Evolutionary conservation across 2,888 invertebrate species (phyloP), one percentile per base, ranked within the genome.

Genomic region (Drosophila paranaensis): DNA sequence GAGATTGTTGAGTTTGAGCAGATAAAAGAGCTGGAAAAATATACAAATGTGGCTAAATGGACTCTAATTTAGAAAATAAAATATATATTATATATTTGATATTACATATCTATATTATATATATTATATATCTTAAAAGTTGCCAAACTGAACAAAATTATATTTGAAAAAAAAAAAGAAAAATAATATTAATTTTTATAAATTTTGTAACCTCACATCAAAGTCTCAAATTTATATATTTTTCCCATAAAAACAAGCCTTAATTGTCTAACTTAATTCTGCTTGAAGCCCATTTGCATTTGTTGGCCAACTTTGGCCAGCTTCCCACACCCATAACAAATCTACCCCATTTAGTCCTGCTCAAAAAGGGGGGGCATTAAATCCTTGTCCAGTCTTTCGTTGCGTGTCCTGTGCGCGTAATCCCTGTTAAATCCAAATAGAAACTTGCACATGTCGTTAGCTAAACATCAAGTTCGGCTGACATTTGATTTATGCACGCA

Each of bases 391-490:
- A 63, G 73, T 46, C 25, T 37, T 25, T 14, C 20, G 35, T 57
- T 30, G 30, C 54, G 60, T 45, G 56, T 64, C 54, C 74, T 27
- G 74, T 43, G 25, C 66, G 61, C 60, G 60, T 79, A 77, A 77
- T 77, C 77, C 75, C 30, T 75, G 60, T 51, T 77, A 79, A 79
- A 67, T 79, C 77, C 79, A 71, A 79, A 77, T 79, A 75, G 77
- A 77, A 77, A 77, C 77, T 74, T 79, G 71, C 75, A 79, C 77
- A 77, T 79, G 79, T 77, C 77, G 62, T 80, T 76, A 79, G 80
- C 64, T 63, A 57, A 76, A 45, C 71, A 77, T 71, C 71, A 67
- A 67, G 71, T 65, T 61, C 42, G 56, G 67, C 43, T 51, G 67
- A 65, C 63, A 42, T 76, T 71, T 77, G 77, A 79, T 79, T 79